Base-by-base conservation (phyloP, 2,888 invertebrate genomes). In the Epinotia brunnichana region DNA sequence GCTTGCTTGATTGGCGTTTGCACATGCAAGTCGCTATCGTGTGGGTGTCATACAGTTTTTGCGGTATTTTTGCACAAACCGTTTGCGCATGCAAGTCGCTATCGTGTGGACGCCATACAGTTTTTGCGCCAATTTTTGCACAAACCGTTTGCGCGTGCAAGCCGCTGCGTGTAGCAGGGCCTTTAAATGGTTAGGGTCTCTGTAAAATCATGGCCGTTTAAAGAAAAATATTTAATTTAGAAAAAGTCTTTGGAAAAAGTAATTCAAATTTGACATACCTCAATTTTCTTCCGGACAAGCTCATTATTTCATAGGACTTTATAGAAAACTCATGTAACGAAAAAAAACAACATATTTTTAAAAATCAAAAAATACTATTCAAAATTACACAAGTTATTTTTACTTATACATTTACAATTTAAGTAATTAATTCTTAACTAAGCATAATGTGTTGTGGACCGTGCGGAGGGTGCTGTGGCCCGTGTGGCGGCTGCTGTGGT, bases 381-480 rank as follows among this genome's bases (percentile, higher is more conserved):
- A 60, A 60, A 60, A 60, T 60, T 60, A 41, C 15, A 60, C 60
- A 15, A 60, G 60, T 60, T 60, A 21, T 41, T 60, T 60, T 41
- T 41, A 13, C 57, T 29, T 57, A 29, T 60, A 60, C 60, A 21
- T 60, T 60, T 41, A 41, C 41, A 60, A 60, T 19, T 59, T 19
- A 60, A 19, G 13, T 56, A 17, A 5, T 29, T 17, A 17, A 5
- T 29, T 11, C 15, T 19, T 15, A 61, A 44, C 1, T 61, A 61
- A 61, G 61, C 61, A 61, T 61, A 61, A 61, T 61, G 61, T 44
- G 41, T 48, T 70, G 54, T 21, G 39, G 56, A 13, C 29, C 63
- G 35, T 63, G 70, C 41, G 41, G 61, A 41, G 61, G 61, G 3
- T 44, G 61, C 15, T 44, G 44, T 21, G 61, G 61, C 15, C 54